phyloP scores from a whole-genome alignment of 2,888 invertebrate species.

The Lampropteryx suffumata region DNA sequence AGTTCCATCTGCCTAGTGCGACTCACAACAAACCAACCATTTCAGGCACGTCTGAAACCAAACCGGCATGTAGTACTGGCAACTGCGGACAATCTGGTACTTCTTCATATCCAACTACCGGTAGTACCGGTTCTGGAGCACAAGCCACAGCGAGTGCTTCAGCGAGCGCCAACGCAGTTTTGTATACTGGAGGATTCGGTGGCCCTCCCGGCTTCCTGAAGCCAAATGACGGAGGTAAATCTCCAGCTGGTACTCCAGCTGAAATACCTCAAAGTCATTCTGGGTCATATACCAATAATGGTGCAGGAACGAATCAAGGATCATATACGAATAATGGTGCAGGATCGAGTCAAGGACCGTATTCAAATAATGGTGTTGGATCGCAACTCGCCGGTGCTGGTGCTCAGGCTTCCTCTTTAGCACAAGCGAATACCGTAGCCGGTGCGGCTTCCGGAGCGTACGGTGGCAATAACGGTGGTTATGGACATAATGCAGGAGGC shows the following conservation, averaged over 20 bases:
- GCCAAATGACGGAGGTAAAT: slow-evolving; percentile 62
- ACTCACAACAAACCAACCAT: slow-evolving; percentile 12
- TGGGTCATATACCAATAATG: slow-evolving; percentile 22
- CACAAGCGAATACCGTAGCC: slow-evolving; percentile 49
- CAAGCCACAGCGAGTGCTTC: slow-evolving; percentile 21
- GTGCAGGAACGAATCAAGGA: slow-evolving; percentile 23
- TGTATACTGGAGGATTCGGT: slow-evolving; percentile 70
- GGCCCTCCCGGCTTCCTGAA: slow-evolving; percentile 70
- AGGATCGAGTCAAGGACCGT: slow-evolving; percentile 24
- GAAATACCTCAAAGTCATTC: slow-evolving; percentile 27
- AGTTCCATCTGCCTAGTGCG: slow-evolving; percentile 32
- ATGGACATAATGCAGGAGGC: slow-evolving; percentile 22
- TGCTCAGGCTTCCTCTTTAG: slow-evolving; percentile 16
- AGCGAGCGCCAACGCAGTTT: slow-evolving; percentile 34
- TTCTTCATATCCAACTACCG: slow-evolving; percentile 12
- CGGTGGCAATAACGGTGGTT: slow-evolving; percentile 26
- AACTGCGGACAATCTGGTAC: slow-evolving; percentile 8
- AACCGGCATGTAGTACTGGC: slow-evolving; percentile 16
- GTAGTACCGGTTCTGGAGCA: slow-evolving; percentile 20
- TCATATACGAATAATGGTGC: slow-evolving; percentile 21
- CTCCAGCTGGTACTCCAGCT: slow-evolving; percentile 18
- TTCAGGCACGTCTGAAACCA: slow-evolving; percentile 20
- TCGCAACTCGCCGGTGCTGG: slow-evolving; percentile 2
- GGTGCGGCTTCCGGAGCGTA: slow-evolving; percentile 43
- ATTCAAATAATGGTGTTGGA: slow-evolving; percentile 9